Base-by-base conservation (phyloP, 2,113 vertebrate species). In the Tetraodon nigroviridis region DNA sequence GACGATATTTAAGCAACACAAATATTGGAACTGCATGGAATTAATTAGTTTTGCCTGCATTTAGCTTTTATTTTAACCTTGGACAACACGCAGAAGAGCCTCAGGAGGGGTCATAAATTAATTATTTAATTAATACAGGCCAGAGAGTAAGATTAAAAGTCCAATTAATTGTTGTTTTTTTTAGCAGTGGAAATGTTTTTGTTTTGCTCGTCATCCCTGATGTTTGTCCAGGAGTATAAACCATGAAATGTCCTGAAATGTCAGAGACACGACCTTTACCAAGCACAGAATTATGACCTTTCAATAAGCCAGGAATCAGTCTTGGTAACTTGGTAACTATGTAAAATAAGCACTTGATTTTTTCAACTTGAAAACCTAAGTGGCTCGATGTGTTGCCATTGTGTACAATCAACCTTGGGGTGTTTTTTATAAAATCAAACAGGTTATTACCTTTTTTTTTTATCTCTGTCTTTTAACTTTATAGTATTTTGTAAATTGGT, bases 131-230 rank as follows among this genome's bases (percentile, higher is more conserved):
- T 44, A 71, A 50, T 55, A 48, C 19, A 41, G 53, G 53, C 29
- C 66, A 18, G 59, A 54, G 42, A 58, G 51, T 37, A 42, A 18
- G 47, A 59, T 52, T 63, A 51, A 51, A 59, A 62, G 32, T 50
- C 13, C 67, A 68, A 81, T 78, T 69, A 71, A 32, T 68, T 61
- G 55, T 20, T 46, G 14, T 10, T 42, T 42, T 42, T 68, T 27
- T 49, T 46, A 22, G 54, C 53, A 50, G 49, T 51, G 51, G 40
- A 32, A 17, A 55, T 46, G 11, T 16, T 46, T 2, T 46, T 46
- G 15, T 46, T 46, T 46, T 46, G 15, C 2, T 17, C 15, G 7
- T 17, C 16, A 46, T 16, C 44, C 15, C 44, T 46, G n/a, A 8
- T n/a, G 15, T 46, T 46, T 46, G 16, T 17, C n/a, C 44, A 46